Percentiles rank a stretch among this genome's conserved stretches.
Evolutionary conservation across 2,888 invertebrate genomes (phyloP).

Genomic region (Listrodromus nycthemerus): DNA sequence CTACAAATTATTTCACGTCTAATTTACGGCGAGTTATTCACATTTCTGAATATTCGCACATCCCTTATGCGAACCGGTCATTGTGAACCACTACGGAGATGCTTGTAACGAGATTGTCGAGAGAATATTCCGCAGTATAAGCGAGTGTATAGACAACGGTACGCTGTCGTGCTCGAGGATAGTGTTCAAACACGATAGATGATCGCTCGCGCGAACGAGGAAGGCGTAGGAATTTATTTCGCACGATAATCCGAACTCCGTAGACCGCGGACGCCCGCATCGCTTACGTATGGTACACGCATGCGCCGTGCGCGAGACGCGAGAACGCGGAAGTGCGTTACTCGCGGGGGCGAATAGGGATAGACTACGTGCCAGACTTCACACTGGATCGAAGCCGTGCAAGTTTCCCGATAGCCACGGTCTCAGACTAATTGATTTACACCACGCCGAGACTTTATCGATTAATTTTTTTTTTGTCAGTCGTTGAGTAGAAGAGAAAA

Average conservation of each 20-base stretch:
- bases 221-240: conserved; percentile 63
- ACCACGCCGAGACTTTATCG: conserved; percentile 5
- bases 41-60: too few species aligned
- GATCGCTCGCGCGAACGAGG: conserved; percentile 20
- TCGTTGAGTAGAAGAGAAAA: background rate
- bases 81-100: conserved; percentile 10
- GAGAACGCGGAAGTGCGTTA: conserved; percentile 67
- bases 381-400: conserved; percentile 25
- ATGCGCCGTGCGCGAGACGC: conserved; percentile 28
- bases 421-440: conserved; percentile 45
- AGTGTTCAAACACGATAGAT: conserved; percentile 44
- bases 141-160: conserved; percentile 26
- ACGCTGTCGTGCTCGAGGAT: conserved; percentile 39
- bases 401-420: conserved; percentile 23
- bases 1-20: too few species aligned
- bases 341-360: conserved; percentile 53
- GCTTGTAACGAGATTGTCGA: conserved; percentile 10
- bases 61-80: conserved; percentile 24
- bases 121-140: background rate
- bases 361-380: conserved; percentile 42
- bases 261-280: conserved; percentile 52
- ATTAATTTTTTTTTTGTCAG: background rate
- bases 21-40: too few species aligned
- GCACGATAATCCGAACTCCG: conserved; percentile 55
- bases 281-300: conserved; percentile 9